Evolutionary conservation across 2,888 invertebrate species (phyloP), one percentile per base, ranked within the genome.

Genomic region (Melitaea athalia): DNA sequence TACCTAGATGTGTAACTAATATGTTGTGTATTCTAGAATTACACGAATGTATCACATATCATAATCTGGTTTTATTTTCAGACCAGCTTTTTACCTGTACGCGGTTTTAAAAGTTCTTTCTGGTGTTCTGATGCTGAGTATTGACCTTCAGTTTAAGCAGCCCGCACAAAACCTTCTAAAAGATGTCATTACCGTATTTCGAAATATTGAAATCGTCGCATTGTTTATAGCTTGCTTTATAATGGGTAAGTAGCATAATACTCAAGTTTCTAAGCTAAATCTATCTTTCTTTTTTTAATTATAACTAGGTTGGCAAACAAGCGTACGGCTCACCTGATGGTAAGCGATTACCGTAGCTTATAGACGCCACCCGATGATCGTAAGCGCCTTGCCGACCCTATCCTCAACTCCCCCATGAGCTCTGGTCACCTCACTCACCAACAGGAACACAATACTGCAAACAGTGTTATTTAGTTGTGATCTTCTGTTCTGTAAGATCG

Each of bases 61-160:
- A 57, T 57, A 10, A 57, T 52, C 50, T 42, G 15, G 24, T 68
- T 38, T 38, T 33, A 55, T 64, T 86, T 87, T 50, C 91, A 96
- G 96, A 77, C 96, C 96, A n/a, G 95, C 96, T 55, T 96, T 96
- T 84, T 96, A 95, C 83, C 82, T 96, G 72, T 96, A 96, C 84
- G 95, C 96, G 4, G 94, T 93, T 3, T 81, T 96, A 76, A 96
- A 96, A 84, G 88, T 96, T 4, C 85, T 94, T 8, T 95, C 95
- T 33, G 96, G 95, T 0, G 83, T 93, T 7, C 82, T 96, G 59
- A 96, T 96, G 94, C 84, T 96, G 76, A 93, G 95, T 78, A 95
- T 96, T 69, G 95, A 96, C 82, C 87, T 96, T 77, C 95, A 96
- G 85, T 96, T 96, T 86, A 96, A 96, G 83, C 94, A 95, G 76